A percentile compares a stretch with the other conserved stretches of the same genome.
phyloP scores from a whole-genome alignment of 2,888 invertebrate genomes.

The Thymelicus lineola region DNA sequence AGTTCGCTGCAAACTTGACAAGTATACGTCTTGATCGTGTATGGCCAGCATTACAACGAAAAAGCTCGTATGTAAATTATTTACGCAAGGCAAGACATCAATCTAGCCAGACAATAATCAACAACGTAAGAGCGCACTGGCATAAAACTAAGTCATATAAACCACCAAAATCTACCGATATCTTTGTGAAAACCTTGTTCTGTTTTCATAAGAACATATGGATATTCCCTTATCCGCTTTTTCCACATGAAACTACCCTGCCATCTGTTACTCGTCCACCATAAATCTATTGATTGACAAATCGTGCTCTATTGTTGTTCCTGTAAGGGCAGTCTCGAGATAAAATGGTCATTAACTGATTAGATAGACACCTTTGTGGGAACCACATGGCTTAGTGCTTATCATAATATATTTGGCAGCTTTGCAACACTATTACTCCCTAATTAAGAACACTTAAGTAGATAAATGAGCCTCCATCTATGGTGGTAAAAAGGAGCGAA shows the following conservation, averaged over 20 bases:
- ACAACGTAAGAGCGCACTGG: too few species aligned
- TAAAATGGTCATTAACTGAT: slow-evolving; percentile 60
- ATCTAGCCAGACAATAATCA: too few species aligned
- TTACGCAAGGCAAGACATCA: too few species aligned
- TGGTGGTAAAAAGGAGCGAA: too few species aligned
- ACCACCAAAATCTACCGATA: too few species aligned
- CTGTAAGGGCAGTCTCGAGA: slow-evolving; percentile 42
- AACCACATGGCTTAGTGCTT: slow-evolving; percentile 28
- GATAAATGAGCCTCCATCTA: not conserved
- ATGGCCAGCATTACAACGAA: too few species aligned
- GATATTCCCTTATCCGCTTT: slow-evolving; percentile 12
- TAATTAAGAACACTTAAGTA: slow-evolving; percentile 7
- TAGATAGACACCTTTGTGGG: slow-evolving; percentile 44
- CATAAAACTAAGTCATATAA: too few species aligned
- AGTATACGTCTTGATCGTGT: too few species aligned
- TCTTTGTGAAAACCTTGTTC: too few species aligned
- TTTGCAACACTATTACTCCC: slow-evolving; percentile 1
- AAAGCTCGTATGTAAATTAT: too few species aligned
- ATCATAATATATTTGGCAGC: slow-evolving; percentile 23
- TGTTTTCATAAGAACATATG: not conserved
- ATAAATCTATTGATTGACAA: slow-evolving; percentile 35
- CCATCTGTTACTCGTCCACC: slow-evolving; percentile 25
- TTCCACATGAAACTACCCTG: slow-evolving; percentile 7
- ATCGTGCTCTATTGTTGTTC: slow-evolving; percentile 34
- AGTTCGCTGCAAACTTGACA: too few species aligned